Evolutionary conservation across 1,140 invertebrate genomes (phyloP), one percentile per base, ranked within the genome.

Genomic region (Halesus radiatus): DNA sequence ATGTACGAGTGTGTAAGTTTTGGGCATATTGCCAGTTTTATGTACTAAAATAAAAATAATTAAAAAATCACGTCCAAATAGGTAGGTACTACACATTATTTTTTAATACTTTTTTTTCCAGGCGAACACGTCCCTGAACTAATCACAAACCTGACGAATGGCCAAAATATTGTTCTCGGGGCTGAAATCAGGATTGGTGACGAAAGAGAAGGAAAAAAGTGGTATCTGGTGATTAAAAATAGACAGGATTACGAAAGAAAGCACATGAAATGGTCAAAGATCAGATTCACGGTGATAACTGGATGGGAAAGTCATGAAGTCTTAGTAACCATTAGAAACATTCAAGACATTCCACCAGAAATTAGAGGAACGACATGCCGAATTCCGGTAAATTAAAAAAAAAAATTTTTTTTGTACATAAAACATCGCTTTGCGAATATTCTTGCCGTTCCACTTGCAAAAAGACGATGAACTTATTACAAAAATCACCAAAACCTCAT

Each of bases 191-290:
- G 86, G 5, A 66, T 80, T 20, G 52, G 50, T 62, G 29, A 58
- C 7, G 73, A 73, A 45, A 82, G 83, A 26, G 84, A 85, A 13
- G 58, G 54, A 3, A 53, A 62, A 16, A 54, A 70, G 16, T 88
- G 87, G 87, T 84, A 87, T 22, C 85, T 89, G 5, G 83, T 87
- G 32, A 87, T 89, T 15, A 88, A 87, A 0, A 81, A 88, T 76
- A 86, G 84, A 86, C 91, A 91, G 80, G 90, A 91, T 84, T 91
- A 86, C 81, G 91, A 91, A 79, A 88, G 85, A 10, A 83, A 84
- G 4, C 78, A 76, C 3, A 89, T 88, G 87, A 84, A 84, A 80
- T 72, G 56, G 3, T 91, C 91, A 80, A 75, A 80, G 13, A 77
- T 90, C 4, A 23, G 78, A 0, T 83, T 89, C 5, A 79, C 80